These are phyloP conservation scores for Akabosia matsudoensis DNA, from an alignment of 1,140 invertebrate species.

Conservation along the genomic window DNA sequence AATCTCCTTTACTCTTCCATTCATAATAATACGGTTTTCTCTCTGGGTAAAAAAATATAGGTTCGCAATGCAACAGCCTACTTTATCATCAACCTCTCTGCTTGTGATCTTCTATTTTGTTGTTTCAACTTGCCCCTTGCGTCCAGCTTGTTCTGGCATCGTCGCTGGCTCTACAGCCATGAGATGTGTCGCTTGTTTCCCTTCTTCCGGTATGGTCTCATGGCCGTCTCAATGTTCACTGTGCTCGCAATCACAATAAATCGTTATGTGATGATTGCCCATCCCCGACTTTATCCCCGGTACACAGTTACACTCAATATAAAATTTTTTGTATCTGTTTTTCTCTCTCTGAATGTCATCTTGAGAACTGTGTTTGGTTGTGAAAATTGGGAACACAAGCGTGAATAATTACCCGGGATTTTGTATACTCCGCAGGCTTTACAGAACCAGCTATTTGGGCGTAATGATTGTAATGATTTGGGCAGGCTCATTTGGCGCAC, in stretches of 20 bases:
- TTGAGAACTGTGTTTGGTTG: no score
- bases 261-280: slow-evolving; percentile 81
- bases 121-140: slow-evolving; percentile 74
- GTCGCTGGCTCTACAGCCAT: slow-evolving; percentile 69
- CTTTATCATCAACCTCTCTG: slow-evolving; percentile 76
- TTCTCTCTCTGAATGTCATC: no score
- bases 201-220: no score
- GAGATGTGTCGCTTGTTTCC: slow-evolving; percentile 70
- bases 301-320: no score
- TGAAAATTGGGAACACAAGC: no score
- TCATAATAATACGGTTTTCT: no score
- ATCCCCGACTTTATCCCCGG: slow-evolving; percentile 73
- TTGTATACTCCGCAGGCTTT: slow-evolving; percentile 63
- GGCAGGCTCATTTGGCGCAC: slow-evolving; percentile 68
- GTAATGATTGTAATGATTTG: slow-evolving; percentile 76
- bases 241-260: slow-evolving; percentile 79
- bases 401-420: no score
- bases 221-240: slow-evolving; percentile 76
- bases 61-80: slow-evolving; percentile 75
- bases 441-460: slow-evolving; percentile 66
- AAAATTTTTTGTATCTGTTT: no score
- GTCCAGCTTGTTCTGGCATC: slow-evolving; percentile 67
- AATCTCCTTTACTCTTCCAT: no score
- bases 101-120: slow-evolving; percentile 74
- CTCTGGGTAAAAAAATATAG: no score